phyloP scores from a whole-genome alignment of 2,113 vertebrate species.

The Odobenus rosmarus region DNA sequence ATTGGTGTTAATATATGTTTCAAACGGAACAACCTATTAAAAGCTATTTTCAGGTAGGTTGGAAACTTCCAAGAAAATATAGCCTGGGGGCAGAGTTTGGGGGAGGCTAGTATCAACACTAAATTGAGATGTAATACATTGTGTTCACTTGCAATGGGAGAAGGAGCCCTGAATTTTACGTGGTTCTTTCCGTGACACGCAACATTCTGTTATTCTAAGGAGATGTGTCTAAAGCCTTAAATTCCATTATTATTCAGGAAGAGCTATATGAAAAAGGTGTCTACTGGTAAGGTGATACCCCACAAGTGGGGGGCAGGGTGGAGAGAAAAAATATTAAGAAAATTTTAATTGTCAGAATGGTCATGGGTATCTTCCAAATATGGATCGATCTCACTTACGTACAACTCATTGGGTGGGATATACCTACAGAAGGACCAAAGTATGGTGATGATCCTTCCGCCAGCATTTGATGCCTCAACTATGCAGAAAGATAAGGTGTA shows the following conservation, averaged over 20 bases:
- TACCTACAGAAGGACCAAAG: background rate
- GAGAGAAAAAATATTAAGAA: constrained; percentile 34
- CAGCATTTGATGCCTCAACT: constrained; percentile 17
- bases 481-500: constrained; percentile 6
- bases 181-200: background rate
- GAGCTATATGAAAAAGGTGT: background rate
- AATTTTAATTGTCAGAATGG: background rate
- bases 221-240: constrained; percentile 13
- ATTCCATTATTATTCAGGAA: constrained; percentile 35
- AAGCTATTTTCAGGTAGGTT: background rate
- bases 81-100: background rate
- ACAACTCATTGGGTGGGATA: background rate
- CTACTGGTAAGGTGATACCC: background rate
- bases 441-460: background rate
- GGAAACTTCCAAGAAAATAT: constrained; percentile 15
- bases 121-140: background rate
- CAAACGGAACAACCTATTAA: background rate
- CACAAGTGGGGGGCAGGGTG: background rate
- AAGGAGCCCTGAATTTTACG: background rate
- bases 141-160: background rate
- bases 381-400: background rate
- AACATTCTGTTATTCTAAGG: background rate
- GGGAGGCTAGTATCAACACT: background rate
- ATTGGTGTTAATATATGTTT: background rate
- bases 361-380: background rate